phyloP scores from a whole-genome alignment of 2,113 vertebrate genomes.

The Toxotes jaculatrix region DNA sequence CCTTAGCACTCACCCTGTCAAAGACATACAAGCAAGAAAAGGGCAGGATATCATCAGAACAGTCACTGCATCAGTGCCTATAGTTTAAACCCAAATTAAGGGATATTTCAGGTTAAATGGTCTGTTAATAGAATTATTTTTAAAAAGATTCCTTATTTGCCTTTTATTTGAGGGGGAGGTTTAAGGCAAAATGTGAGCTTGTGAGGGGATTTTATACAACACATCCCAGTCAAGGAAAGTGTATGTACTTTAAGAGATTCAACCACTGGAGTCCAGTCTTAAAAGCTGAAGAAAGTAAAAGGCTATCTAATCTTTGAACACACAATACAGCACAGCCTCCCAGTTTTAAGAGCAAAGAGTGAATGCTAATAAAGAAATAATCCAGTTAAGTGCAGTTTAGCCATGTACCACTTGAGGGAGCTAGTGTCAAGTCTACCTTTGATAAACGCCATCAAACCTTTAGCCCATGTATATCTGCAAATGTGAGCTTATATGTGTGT shows the following conservation, averaged over 20 bases:
- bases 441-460: not conserved
- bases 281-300: not conserved
- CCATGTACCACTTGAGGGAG: slow-evolving; percentile 6
- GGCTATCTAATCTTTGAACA: not conserved
- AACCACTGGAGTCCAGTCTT: too few relatives aligned
- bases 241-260: not conserved
- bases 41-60: not conserved
- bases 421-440: not conserved
- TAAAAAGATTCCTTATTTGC: not conserved
- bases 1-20: slow-evolving; percentile 24
- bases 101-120: not conserved
- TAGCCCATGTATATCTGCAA: too few relatives aligned
- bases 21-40: slow-evolving; percentile 18
- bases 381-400: not conserved
- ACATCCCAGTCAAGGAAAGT: not conserved
- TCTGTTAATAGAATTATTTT: not conserved
- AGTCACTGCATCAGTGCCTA: not conserved
- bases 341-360: not conserved
- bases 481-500: too few relatives aligned
- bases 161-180: not conserved
- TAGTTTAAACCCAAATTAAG: not conserved
- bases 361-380: not conserved
- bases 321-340: not conserved
- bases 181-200: not conserved
- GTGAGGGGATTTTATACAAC: not conserved